Base-by-base conservation (phyloP, 1,140 invertebrate species). In the Drosophila arizonae region DNA sequence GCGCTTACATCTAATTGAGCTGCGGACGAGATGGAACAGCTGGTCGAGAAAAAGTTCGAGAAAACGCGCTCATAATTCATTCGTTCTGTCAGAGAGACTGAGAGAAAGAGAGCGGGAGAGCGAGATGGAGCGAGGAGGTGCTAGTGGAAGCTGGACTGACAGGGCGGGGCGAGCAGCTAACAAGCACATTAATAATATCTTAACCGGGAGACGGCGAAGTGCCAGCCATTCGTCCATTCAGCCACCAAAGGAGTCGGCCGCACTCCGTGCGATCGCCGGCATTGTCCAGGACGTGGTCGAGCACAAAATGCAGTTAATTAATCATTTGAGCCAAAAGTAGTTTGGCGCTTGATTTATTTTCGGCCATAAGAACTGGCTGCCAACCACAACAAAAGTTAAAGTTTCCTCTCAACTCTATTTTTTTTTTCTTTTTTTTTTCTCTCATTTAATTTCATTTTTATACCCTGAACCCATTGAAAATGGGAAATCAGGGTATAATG, bases 181-280 rank as follows among this genome's bases (percentile, higher is more conserved):
- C 81, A 87, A 86, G 81, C 76, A 67, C 82, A 86, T 86, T 87
- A 81, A 86, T 86, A 86, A 87, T 86, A 86, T 82, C 82, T 81
- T 76, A 76, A 73, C 54, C 67, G 60, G 76, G 76, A 78, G 76
- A 68, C 82, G 62, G 62, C 70, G 75, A 67, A 81, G 65, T 70
- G 82, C 55, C 75, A 60, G 52, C 67, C 78, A 65, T 17, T 9
- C 66, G 51, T 60, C 58, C 67, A 68, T 39, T 39, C 9, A 2
- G 33, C 33, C 33, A 33, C 8, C 0, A 9, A 39, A 4, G 36
- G 10, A 39, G 36, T 39, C 36, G 36, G 10, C 36, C 36, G 36
- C 36, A 39, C 10, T 39, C 36, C 3, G 36, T 39, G 63, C 33
- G 50, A 43, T 65, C 30, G 11, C 13, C 56, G 30, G 15, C 21